phyloP scores from a whole-genome alignment of 35 echinoderm and acorn worm species.

The Lytechinus pictus region DNA sequence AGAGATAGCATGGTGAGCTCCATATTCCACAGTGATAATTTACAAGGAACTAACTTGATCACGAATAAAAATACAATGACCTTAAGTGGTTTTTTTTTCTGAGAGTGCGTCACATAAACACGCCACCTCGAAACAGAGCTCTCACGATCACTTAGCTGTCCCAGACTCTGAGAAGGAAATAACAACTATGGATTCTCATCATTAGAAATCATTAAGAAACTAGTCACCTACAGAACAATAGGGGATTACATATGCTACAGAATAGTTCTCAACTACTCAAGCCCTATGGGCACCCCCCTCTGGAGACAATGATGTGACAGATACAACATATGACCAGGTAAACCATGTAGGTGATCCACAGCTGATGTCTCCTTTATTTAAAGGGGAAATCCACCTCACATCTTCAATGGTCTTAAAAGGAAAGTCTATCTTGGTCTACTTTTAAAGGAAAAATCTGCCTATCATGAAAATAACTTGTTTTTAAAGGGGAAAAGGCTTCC shows the following conservation, averaged over 20 bases:
- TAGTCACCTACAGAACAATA: neutral
- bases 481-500: no score
- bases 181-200: neutral
- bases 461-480: no score
- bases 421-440: no score
- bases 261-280: no score
- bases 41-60: neutral
- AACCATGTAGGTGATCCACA: neutral
- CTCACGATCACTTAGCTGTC: neutral
- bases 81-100: neutral
- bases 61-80: neutral
- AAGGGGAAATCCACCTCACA: no score
- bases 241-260: neutral
- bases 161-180: neutral
- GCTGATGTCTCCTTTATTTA: neutral
- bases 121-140: neutral
- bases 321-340: neutral
- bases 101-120: neutral
- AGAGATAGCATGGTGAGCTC: neutral
- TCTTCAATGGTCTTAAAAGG: no score
- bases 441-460: no score
- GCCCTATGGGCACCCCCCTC: neutral
- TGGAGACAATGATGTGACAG: neutral
- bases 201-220: neutral
- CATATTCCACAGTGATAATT: neutral